phyloP scores from a whole-genome alignment of 2,888 invertebrate genomes.

The Anthophora plumipes region DNA sequence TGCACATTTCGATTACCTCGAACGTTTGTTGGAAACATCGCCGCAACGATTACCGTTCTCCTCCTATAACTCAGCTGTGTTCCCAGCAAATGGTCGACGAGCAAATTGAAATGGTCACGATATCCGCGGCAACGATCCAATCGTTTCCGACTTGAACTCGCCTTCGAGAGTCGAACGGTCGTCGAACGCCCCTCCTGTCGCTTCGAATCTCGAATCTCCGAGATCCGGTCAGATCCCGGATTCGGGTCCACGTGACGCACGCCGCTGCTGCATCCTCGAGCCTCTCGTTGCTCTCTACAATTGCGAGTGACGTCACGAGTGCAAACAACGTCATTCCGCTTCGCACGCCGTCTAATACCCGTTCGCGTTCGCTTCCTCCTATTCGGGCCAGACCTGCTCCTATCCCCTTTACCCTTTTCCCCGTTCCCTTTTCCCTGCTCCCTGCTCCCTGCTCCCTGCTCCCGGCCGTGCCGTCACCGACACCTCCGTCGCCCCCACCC shows the following conservation, averaged over 20 bases:
- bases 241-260: conserved; percentile 39
- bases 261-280: conserved; percentile 61
- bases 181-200: background rate
- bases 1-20: background rate
- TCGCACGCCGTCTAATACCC: conserved; percentile 76
- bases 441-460: background rate
- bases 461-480: too few species aligned
- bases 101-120: conserved; percentile 68
- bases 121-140: conserved; percentile 40
- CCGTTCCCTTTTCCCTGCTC: background rate
- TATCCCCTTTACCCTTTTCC: background rate
- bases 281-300: conserved; percentile 75
- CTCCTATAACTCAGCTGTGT: too few species aligned
- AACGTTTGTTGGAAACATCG: background rate
- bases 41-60: background rate
- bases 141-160: conserved; percentile 5
- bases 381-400: conserved; percentile 12
- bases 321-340: conserved; percentile 80
- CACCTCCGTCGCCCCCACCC: background rate
- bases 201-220: background rate
- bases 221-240: conserved; percentile 25
- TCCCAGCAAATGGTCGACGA: background rate
- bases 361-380: conserved; percentile 55
- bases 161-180: background rate
- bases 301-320: conserved; percentile 80